phyloP scores from a whole-genome alignment of 2,888 invertebrate genomes.

The Alentia gelatinosa region DNA sequence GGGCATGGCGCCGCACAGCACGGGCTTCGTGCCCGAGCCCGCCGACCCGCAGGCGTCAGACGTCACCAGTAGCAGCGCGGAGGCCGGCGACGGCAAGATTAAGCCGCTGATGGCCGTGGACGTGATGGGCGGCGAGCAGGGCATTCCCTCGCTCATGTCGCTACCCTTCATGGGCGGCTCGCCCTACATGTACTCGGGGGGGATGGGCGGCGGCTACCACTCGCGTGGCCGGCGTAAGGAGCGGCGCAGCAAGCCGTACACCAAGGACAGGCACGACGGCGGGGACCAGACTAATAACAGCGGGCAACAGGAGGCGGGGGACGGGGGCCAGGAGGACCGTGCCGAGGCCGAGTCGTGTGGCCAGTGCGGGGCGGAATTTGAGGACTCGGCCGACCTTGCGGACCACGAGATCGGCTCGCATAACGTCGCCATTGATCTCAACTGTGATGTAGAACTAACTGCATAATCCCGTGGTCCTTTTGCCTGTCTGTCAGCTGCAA shows the following conservation, averaged over 20 bases:
- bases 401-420: slow-evolving; percentile 7
- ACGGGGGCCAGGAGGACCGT: background rate
- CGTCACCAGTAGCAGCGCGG: background rate
- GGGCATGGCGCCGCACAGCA: background rate
- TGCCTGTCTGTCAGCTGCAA: too few species aligned
- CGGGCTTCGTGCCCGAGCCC: background rate
- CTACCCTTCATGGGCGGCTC: background rate
- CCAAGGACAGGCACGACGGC: background rate
- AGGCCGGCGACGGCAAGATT: background rate
- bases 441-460: slow-evolving; percentile 41
- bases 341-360: background rate
- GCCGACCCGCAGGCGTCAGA: background rate
- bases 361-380: slow-evolving; percentile 3
- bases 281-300: background rate
- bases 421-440: slow-evolving; percentile 27
- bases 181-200: background rate
- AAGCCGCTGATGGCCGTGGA: slow-evolving; percentile 32
- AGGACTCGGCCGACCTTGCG: slow-evolving; percentile 1
- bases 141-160: slow-evolving; percentile 10
- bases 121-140: background rate
- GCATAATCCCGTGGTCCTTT: slow-evolving; percentile 1
- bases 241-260: background rate
- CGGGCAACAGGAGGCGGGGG: background rate
- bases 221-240: background rate
- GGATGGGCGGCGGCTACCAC: background rate